phyloP scores from a whole-genome alignment of 92 coral and sea anemone genomes.

The Palythoa heliodiscus region DNA sequence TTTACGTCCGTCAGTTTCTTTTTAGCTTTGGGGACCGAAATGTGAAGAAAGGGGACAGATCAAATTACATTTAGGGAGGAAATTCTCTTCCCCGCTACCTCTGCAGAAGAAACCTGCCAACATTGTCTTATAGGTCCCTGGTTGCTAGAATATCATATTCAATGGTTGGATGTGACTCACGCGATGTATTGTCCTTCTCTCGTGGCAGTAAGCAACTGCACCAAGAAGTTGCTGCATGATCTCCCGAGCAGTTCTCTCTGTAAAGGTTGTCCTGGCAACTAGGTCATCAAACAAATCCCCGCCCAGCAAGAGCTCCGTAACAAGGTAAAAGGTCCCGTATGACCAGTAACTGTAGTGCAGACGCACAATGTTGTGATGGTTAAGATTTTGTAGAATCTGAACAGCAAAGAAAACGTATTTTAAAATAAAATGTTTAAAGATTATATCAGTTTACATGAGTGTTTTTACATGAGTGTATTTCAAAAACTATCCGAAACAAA shows the following conservation, averaged over 20 bases:
- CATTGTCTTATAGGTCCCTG: too few species aligned
- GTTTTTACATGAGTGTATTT: too few species aligned
- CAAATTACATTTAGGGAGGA: too few species aligned
- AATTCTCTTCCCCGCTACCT: too few species aligned
- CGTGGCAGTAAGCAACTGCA: conserved; percentile 70
- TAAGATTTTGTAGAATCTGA: conserved; percentile 47
- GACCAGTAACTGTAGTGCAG: conserved; percentile 61
- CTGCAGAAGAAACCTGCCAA: too few species aligned
- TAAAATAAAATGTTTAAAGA: too few species aligned
- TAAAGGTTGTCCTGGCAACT: conserved; percentile 68
- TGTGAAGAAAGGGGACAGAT: too few species aligned
- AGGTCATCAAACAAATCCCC: conserved; percentile 85
- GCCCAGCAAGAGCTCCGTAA: conserved; percentile 74
- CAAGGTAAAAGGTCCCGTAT: conserved; percentile 66
- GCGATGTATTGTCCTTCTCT: conserved; percentile 70
- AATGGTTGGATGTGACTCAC: conserved; percentile 33
- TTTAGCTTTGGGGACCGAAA: too few species aligned
- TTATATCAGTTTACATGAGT: too few species aligned
- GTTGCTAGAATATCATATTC: not conserved
- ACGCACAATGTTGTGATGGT: conserved; percentile 63
- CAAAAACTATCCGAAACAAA: too few species aligned
- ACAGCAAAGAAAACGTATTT: not conserved
- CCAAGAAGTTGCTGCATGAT: conserved; percentile 66
- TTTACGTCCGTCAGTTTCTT: too few species aligned
- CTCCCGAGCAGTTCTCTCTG: conserved; percentile 72